phyloP scores from a whole-genome alignment of 2,113 vertebrate species.

The Notothenia rossii region DNA sequence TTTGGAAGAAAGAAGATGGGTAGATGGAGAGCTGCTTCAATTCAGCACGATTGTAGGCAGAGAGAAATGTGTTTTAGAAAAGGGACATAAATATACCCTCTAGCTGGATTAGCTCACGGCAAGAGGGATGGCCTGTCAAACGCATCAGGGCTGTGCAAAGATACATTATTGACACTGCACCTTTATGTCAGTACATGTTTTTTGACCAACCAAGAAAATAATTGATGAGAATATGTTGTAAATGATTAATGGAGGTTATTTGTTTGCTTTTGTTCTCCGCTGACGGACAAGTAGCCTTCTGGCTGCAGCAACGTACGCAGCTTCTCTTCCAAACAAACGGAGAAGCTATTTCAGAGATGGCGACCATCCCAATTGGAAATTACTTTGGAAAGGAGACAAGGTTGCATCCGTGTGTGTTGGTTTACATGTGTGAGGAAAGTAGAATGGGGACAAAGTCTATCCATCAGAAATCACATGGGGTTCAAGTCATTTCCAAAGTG shows the following conservation, averaged over 20 bases:
- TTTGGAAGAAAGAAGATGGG: constrained; percentile 34
- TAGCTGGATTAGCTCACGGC: constrained; percentile 41
- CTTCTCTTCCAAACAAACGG: constrained; percentile 59
- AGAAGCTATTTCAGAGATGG: constrained; percentile 70
- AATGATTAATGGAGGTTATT: constrained; percentile 63
- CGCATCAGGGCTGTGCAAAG: not conserved
- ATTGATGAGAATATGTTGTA: constrained; percentile 48
- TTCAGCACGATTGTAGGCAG: constrained; percentile 44
- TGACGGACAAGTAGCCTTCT: constrained; percentile 57
- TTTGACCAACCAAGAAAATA: constrained; percentile 36
- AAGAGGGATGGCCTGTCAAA: constrained; percentile 12
- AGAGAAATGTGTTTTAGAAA: constrained; percentile 40
- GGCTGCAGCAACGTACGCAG: constrained; percentile 31
- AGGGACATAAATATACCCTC: constrained; percentile 37
- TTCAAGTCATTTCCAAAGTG: constrained; percentile 19
- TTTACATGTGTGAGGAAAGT: constrained; percentile 21
- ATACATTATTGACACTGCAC: constrained; percentile 21
- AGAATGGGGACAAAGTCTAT: constrained; percentile 1
- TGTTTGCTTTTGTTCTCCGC: constrained; percentile 55
- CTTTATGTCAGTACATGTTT: constrained; percentile 16
- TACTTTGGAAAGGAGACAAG: constrained; percentile 76
- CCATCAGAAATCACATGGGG: constrained; percentile 9
- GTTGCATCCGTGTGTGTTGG: constrained; percentile 34
- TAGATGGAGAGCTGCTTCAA: constrained; percentile 22
- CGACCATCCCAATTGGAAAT: constrained; percentile 72